phyloP scores from a whole-genome alignment of 2,888 invertebrate species.

The Yponomeuta sedellus region DNA sequence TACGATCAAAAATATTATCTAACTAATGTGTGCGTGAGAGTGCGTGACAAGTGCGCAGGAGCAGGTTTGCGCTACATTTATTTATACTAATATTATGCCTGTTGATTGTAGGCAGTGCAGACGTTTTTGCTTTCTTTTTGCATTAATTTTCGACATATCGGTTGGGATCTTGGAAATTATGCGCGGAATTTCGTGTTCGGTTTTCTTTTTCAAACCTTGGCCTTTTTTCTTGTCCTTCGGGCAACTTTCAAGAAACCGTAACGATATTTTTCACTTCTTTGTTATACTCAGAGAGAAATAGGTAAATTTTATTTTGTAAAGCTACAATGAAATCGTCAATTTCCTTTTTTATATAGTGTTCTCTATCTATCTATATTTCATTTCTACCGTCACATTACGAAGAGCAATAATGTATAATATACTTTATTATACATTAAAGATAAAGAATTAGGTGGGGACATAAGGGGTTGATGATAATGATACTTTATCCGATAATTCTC shows the following conservation, averaged over 20 bases:
- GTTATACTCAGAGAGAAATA: too few species aligned
- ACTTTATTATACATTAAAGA: too few species aligned
- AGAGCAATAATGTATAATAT: too few species aligned
- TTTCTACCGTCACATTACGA: too few species aligned
- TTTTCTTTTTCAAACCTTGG: constrained; percentile 1
- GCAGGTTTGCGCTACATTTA: constrained; percentile 35
- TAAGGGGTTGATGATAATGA: too few species aligned
- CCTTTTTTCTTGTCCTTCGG: background rate
- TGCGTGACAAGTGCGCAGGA: constrained; percentile 28
- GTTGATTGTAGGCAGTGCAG: background rate
- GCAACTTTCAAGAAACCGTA: background rate
- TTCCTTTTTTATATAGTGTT: too few species aligned
- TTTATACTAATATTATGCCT: constrained; percentile 11
- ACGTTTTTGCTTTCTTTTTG: constrained; percentile 5
- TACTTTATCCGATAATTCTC: too few species aligned
- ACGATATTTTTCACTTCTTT: background rate
- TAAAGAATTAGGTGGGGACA: too few species aligned
- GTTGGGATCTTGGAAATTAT: constrained; percentile 7
- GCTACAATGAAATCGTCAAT: too few species aligned
- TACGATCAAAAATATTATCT: constrained; percentile 32
- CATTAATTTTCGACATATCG: constrained; percentile 9
- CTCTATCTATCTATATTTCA: too few species aligned
- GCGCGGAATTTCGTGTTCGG: background rate
- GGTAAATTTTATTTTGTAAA: too few species aligned
- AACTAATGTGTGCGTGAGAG: constrained; percentile 46